Conservation (phyloP, 2,888 invertebrate genomes). For the Panopea generosa region DNA sequence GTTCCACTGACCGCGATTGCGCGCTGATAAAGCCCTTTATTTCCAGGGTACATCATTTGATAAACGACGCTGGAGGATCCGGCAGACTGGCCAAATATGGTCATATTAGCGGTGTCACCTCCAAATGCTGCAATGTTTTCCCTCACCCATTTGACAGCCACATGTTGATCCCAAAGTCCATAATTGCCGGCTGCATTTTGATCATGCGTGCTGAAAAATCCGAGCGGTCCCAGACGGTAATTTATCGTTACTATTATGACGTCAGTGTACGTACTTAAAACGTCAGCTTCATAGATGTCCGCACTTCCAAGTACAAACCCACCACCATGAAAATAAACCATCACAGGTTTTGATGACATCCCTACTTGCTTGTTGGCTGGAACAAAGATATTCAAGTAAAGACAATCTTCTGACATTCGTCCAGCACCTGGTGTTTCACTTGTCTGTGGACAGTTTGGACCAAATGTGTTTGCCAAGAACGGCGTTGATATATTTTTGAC, state of each 20-base stretch:
- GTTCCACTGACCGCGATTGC: conserved; percentile 31
- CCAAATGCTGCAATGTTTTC: conserved; percentile 37
- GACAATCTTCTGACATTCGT: conserved; percentile 21
- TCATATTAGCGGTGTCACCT: conserved; percentile 19
- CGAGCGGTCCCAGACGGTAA: conserved; percentile 24
- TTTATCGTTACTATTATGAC: conserved; percentile 37
- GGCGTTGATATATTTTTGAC: too few relatives aligned
- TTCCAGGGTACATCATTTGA: conserved; percentile 31
- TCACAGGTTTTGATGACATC: conserved; percentile 17
- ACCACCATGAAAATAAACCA: conserved; percentile 39
- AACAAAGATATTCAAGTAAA: conserved; percentile 29
- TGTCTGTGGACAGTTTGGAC: too few relatives aligned
- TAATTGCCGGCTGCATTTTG: conserved; percentile 16
- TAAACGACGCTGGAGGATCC: conserved; percentile 33
- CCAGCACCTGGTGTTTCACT: too few relatives aligned
- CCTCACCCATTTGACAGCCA: conserved; percentile 37
- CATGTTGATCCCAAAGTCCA: conserved; percentile 40
- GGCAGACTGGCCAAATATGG: conserved; percentile 38
- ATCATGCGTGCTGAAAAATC: conserved; percentile 33
- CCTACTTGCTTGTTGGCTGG: not conserved
- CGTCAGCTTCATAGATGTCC: conserved; percentile 1
- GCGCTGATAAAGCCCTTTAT: conserved; percentile 24
- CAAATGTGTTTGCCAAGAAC: too few relatives aligned
- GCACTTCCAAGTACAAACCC: conserved; percentile 13
- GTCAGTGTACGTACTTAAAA: conserved; percentile 16